phyloP scores from a whole-genome alignment of 2,888 invertebrate species.

The Eulithis testata region DNA sequence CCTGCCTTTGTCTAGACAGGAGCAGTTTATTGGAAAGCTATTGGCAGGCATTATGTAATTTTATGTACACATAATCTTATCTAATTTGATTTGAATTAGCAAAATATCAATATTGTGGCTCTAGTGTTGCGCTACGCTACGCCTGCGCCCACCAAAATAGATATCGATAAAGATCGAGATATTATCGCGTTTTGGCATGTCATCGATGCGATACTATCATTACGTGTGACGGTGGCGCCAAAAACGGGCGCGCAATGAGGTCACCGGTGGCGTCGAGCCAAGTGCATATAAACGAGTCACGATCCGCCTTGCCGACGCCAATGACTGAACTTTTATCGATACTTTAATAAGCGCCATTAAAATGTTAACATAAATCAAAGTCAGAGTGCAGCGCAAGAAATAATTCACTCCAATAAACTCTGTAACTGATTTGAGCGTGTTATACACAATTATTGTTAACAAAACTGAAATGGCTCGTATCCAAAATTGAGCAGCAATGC shows the following conservation, averaged over 20 bases:
- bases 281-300: constrained; percentile 70
- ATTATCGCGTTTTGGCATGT: constrained; percentile 68
- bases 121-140: constrained; percentile 52
- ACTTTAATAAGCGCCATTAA: constrained; percentile 46
- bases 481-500: constrained; percentile 53
- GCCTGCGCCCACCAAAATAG: constrained; percentile 47
- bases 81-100: constrained; percentile 8
- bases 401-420: constrained; percentile 30
- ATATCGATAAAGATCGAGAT: constrained; percentile 62
- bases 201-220: constrained; percentile 73
- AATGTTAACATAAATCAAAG: constrained; percentile 45
- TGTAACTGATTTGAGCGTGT: constrained; percentile 47
- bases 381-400: constrained; percentile 40
- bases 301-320: constrained; percentile 54
- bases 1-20: constrained; percentile 1
- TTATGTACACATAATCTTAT: too few relatives aligned
- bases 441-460: constrained; percentile 48
- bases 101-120: constrained; percentile 33
- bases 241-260: constrained; percentile 76
- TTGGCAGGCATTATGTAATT: not conserved
- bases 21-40: constrained; percentile 7
- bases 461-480: constrained; percentile 57
- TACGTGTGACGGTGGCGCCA: constrained; percentile 73
- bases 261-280: constrained; percentile 76
- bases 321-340: constrained; percentile 58